Percentiles rank a stretch among this genome's conserved stretches.
These are phyloP conservation scores for Ophiothrix spiculata DNA, from an alignment of 35 echinoderm and acorn worm species.

Conservation along the genomic window DNA sequence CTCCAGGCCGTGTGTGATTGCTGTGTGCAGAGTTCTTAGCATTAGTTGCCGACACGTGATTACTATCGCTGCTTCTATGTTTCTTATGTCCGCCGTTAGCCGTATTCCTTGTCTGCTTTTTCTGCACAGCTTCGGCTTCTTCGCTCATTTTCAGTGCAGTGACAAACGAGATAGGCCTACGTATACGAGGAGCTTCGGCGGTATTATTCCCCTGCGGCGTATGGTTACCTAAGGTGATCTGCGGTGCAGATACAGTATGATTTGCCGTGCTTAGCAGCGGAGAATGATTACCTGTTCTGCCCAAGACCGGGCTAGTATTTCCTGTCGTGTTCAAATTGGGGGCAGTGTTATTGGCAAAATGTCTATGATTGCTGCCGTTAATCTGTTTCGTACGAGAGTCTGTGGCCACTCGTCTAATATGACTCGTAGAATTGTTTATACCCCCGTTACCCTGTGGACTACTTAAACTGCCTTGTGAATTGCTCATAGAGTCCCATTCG, in stretches of 20 bases:
- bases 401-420: background rate
- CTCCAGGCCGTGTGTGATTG: constrained; percentile 16
- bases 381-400: background rate
- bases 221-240: constrained; percentile 32
- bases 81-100: constrained; percentile 3
- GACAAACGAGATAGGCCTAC: constrained; percentile 92
- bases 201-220: constrained; percentile 28
- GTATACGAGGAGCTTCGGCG: constrained; percentile 49
- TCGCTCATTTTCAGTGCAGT: constrained; percentile 89
- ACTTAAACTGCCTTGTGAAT: background rate
- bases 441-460: background rate
- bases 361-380: background rate
- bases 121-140: constrained; percentile 56
- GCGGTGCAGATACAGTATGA: background rate
- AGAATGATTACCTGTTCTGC: background rate
- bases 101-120: constrained; percentile 6
- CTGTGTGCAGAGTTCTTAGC: constrained; percentile 22
- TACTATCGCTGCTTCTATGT: constrained; percentile 35
- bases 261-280: background rate
- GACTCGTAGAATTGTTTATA: background rate
- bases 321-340: background rate
- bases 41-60: constrained; percentile 12
- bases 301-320: background rate
- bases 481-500: constrained; percentile 42
- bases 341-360: background rate